A percentile compares a stretch with the other conserved stretches of the same genome.
Evolutionary conservation across 92 coral and sea anemone genomes (phyloP).

Genomic region (Siderastrea radians): DNA sequence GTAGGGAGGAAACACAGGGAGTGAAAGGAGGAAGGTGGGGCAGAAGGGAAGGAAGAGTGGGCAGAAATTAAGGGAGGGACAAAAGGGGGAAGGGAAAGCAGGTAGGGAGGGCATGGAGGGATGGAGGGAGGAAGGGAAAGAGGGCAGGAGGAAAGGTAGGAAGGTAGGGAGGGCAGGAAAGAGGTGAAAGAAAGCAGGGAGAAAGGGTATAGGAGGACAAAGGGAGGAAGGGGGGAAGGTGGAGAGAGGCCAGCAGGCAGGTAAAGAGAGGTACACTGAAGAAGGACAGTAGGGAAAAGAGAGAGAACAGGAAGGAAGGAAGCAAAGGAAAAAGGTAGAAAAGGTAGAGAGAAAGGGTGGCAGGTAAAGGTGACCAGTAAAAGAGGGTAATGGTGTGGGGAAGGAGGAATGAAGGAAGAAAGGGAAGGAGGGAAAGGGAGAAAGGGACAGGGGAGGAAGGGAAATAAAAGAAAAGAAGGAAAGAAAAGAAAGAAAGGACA

Average conservation of each 20-base stretch:
- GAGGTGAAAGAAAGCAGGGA: background rate
- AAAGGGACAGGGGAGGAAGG: too few species aligned
- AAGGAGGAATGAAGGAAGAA: background rate
- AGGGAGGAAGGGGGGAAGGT: too few species aligned
- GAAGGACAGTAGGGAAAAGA: background rate
- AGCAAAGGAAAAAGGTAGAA: conserved; percentile 2
- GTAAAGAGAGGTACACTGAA: background rate
- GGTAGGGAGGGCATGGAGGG: background rate
- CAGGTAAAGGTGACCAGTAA: background rate
- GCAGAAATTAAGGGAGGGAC: too few species aligned
- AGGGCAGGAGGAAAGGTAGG: background rate
- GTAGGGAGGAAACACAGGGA: too few species aligned
- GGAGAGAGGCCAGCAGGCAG: background rate
- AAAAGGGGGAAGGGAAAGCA: background rate
- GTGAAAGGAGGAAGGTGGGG: too few species aligned
- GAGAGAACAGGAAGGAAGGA: conserved; percentile 2
- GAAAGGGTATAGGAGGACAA: background rate
- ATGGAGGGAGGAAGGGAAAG: conserved; percentile 5
- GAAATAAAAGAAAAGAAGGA: too few species aligned
- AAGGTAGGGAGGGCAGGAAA: background rate
- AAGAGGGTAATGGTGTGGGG: background rate
- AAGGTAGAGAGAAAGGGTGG: conserved; percentile 6
- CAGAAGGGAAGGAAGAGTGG: too few species aligned
- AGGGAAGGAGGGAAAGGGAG: background rate
- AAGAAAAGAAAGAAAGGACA: too few species aligned